phyloP scores from a whole-genome alignment of 1,140 invertebrate species.

The Cepaea nemoralis region DNA sequence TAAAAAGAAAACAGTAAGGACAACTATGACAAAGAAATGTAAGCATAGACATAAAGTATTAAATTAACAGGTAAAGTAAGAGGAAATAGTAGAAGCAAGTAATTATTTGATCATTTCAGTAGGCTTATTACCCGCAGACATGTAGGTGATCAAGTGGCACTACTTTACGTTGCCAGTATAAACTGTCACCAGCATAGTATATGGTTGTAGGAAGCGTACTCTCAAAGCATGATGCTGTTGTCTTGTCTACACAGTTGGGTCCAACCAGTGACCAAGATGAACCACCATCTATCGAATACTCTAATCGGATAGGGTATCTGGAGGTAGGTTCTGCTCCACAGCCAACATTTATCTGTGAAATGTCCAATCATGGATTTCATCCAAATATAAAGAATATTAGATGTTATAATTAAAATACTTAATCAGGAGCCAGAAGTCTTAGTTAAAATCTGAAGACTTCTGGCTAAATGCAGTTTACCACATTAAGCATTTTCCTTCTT shows the following conservation, averaged over 20 bases:
- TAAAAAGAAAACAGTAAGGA: background rate
- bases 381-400: background rate
- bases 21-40: background rate
- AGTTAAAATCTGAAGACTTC: no score
- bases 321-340: constrained; percentile 68
- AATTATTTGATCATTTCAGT: background rate
- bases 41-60: no score
- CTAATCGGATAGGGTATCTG: constrained; percentile 68
- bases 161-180: constrained; percentile 69
- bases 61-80: background rate
- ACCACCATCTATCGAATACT: constrained; percentile 72
- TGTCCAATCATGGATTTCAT: background rate
- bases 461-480: no score
- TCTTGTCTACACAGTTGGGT: constrained; percentile 59
- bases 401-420: background rate
- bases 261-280: constrained; percentile 69
- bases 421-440: no score
- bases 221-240: constrained; percentile 58
- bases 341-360: constrained; percentile 71
- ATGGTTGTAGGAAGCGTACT: constrained; percentile 62
- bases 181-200: constrained; percentile 70
- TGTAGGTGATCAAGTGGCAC: constrained; percentile 70
- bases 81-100: background rate
- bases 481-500: no score
- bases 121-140: constrained; percentile 70